Evolutionary conservation across 1,140 invertebrate species (phyloP).

Genomic region (Musca domestica): DNA sequence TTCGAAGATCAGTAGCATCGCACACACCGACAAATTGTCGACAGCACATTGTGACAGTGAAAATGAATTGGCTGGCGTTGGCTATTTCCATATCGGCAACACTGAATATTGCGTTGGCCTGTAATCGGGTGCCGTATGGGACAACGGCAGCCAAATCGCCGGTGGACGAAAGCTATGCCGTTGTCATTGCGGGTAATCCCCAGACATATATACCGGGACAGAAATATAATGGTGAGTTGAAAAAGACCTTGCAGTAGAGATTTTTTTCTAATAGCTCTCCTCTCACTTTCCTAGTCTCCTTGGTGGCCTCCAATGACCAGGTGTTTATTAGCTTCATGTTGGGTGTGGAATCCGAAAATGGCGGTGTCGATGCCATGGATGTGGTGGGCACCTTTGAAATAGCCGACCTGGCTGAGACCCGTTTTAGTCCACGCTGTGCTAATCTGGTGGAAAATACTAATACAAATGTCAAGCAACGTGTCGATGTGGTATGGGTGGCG

Average conservation of each 20-base stretch:
- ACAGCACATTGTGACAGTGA: not conserved
- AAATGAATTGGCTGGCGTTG: conserved; percentile 26
- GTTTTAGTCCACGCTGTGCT: conserved; percentile 72
- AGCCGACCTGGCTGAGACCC: conserved; percentile 63
- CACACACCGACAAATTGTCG: no score
- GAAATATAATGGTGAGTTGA: conserved; percentile 61
- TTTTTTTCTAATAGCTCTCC: not conserved
- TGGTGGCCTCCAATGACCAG: conserved; percentile 49
- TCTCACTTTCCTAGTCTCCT: conserved; percentile 33
- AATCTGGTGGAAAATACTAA: conserved; percentile 74
- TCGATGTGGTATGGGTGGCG: conserved; percentile 73
- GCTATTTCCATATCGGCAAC: conserved; percentile 32
- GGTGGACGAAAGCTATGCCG: conserved; percentile 59
- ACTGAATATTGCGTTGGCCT: conserved; percentile 36
- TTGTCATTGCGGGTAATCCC: conserved; percentile 63
- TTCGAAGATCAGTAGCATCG: no score
- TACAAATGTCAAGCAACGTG: conserved; percentile 67
- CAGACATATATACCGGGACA: conserved; percentile 68
- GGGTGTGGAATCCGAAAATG: conserved; percentile 59
- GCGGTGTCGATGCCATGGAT: conserved; percentile 36
- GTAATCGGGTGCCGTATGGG: conserved; percentile 57
- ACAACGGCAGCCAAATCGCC: conserved; percentile 53
- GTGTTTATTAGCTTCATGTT: conserved; percentile 74
- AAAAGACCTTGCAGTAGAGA: not conserved
- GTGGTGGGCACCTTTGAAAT: conserved; percentile 63